Conservation (phyloP, 2,888 invertebrate species). For the Chrysolina oricalcia region DNA sequence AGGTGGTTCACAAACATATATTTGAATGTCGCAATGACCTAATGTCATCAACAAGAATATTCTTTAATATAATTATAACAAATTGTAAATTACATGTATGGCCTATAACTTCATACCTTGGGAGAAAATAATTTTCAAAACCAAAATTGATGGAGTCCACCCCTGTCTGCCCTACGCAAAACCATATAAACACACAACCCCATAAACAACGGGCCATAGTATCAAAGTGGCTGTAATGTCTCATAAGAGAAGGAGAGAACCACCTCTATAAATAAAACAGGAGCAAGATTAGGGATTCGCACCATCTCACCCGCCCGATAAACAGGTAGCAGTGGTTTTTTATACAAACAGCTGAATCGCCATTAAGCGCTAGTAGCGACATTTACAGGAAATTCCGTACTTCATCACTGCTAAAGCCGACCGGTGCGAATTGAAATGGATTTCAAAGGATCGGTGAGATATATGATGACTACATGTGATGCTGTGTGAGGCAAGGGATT, state of each 20-base stretch:
- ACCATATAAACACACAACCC: conserved; percentile 35
- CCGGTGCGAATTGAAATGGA: conserved; percentile 9
- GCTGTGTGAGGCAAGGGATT: not conserved
- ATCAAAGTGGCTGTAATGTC: conserved; percentile 51
- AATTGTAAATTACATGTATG: too few relatives aligned
- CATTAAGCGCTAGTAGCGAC: conserved; percentile 25
- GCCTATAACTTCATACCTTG: too few relatives aligned
- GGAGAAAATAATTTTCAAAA: too few relatives aligned
- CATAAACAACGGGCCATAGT: conserved; percentile 45
- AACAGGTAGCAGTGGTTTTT: conserved; percentile 54
- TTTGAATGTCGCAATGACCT: too few relatives aligned
- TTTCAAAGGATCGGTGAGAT: conserved; percentile 15
- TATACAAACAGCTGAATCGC: conserved; percentile 39
- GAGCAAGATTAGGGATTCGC: conserved; percentile 46
- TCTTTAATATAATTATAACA: too few relatives aligned
- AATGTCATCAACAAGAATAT: too few relatives aligned
- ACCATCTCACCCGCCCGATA: conserved; percentile 7
- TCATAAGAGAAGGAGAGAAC: conserved; percentile 49
- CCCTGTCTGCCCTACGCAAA: conserved; percentile 8
- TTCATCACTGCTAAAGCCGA: conserved; percentile 36
- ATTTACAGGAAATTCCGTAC: conserved; percentile 41
- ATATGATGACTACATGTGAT: conserved; percentile 29
- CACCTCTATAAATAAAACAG: conserved; percentile 60
- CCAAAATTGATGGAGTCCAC: not conserved
- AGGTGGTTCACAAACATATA: too few relatives aligned